phyloP scores from a whole-genome alignment of 2,888 invertebrate genomes.

The Lasioglossum malachurum region DNA sequence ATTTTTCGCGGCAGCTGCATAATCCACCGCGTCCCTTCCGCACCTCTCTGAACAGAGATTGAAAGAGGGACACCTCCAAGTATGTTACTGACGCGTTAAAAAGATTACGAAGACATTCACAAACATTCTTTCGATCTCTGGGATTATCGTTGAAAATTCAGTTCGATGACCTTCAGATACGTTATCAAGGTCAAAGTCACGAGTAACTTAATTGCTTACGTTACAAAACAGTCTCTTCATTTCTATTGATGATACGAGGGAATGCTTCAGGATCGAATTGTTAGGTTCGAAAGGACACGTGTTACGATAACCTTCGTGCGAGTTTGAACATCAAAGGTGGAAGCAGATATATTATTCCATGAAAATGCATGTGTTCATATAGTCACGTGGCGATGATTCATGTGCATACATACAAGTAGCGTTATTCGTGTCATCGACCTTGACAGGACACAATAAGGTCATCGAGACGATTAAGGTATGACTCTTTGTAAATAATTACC shows the following conservation, averaged over 20 bases:
- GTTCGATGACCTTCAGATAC: not conserved
- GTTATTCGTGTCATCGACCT: not conserved
- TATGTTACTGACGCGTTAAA: not conserved
- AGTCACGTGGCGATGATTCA: not conserved
- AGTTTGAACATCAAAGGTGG: not conserved
- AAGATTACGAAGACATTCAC: no score
- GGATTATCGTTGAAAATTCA: not conserved
- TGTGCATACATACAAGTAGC: not conserved
- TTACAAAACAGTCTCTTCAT: no score
- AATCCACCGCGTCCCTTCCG: conserved; percentile 45
- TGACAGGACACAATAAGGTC: not conserved
- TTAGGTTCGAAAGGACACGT: not conserved
- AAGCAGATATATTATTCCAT: not conserved
- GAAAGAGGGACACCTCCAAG: not conserved
- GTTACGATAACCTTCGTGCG: not conserved
- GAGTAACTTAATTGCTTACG: not conserved
- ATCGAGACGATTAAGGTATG: not conserved
- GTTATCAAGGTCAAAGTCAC: not conserved
- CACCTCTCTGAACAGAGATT: conserved; percentile 6
- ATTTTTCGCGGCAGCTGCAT: conserved; percentile 82
- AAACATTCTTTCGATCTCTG: not conserved
- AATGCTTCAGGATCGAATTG: not conserved
- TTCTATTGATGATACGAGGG: not conserved
- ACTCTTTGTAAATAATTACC: not conserved
- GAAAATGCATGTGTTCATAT: not conserved